Evolutionary conservation across 2,113 vertebrate species (phyloP), one percentile per base, ranked within the genome.

Genomic region (Bos javanicus): DNA sequence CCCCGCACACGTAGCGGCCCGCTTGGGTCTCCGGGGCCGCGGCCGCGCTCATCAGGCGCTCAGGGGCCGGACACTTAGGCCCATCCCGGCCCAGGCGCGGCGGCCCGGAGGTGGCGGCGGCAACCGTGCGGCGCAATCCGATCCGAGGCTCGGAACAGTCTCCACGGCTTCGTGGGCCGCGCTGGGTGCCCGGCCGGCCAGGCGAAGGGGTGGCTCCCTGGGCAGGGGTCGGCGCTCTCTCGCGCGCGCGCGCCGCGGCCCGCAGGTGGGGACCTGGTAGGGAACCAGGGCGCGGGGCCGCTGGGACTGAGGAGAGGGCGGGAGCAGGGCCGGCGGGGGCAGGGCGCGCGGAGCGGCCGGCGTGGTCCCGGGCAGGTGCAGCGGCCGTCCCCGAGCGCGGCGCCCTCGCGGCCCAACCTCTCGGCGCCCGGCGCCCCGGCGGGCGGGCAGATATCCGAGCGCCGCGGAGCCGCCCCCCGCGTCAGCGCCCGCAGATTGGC

Each of bases 401-500:
- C 96, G 89, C 98, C 97, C 91, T 98, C 97, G 97, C 98, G 95
- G 97, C 96, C 96, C 91, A 98, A 97, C 97, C 98, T 99, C 98
- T 98, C 97, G 91, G 98, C 96, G 96, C 98, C 98, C 98, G 92
- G 98, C 97, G 99, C 98, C 99, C 99, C 98, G 99, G 99, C 99
- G 99, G 99, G 99, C 99, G 99, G 99, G 99, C 99, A 99, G 99
- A 99, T 99, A 99, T 99, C 99, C 98, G 99, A 99, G 99, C 98
- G 99, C 98, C 94, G 98, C 98, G 99, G 99, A 99, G 99, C 99
- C 99, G 99, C 99, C 99, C 99, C 99, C 99, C 98, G 98, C 99
- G 99, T 99, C 99, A 99, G 98, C 98, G 99, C 96, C 97, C 98
- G 98, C 99, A 99, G 99, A 99, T 99, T 99, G 99, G 99, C 99